Percentiles rank a stretch among this genome's conserved stretches.
phyloP scores from a whole-genome alignment of 1,140 invertebrate genomes.

The Cydia strobilella region DNA sequence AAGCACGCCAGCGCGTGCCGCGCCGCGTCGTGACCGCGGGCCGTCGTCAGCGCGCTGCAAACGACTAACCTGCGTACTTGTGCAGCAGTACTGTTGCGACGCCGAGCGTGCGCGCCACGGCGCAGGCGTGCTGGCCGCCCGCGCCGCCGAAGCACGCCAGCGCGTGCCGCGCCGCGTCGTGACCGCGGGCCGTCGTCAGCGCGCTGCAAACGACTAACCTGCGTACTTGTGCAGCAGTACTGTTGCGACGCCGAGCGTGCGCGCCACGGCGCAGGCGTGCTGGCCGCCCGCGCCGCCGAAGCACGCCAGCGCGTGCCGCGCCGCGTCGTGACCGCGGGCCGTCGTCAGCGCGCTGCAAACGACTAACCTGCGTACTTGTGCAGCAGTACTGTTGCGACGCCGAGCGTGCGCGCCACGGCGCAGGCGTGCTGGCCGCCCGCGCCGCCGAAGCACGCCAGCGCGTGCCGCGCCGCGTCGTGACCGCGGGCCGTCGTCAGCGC shows the following conservation, averaged over 20 bases:
- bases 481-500: conserved; percentile 92
- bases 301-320: conserved; percentile 94
- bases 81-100: no score
- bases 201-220: no score
- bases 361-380: conserved; percentile 93
- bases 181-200: no score
- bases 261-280: conserved; percentile 98
- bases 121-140: no score
- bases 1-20: conserved; percentile 97
- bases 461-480: conserved; percentile 95
- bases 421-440: conserved; percentile 99
- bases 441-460: conserved; percentile 98
- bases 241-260: no score
- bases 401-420: conserved; percentile 96
- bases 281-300: conserved; percentile 99
- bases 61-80: no score
- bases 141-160: no score
- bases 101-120: no score
- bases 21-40: conserved; percentile 97
- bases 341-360: conserved; percentile 82
- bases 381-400: conserved; percentile 92
- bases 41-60: conserved; percentile 84
- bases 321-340: conserved; percentile 97
- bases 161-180: no score
- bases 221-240: no score